Evolutionary conservation across 2,888 invertebrate genomes (phyloP), one percentile per base, ranked within the genome.

Genomic region (Gandaritis pyraliata): DNA sequence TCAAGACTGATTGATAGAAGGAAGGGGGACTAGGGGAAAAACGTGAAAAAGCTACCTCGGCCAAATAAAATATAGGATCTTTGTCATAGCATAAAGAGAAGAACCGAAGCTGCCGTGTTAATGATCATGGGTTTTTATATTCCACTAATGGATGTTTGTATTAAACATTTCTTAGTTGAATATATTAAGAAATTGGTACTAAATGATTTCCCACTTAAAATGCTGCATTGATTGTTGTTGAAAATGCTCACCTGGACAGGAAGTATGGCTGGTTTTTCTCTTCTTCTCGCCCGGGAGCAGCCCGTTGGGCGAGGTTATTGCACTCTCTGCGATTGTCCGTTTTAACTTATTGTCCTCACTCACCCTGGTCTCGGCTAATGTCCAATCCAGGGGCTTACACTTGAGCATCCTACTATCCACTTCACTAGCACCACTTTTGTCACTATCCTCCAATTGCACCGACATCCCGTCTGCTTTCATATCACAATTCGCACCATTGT

Each of bases 211-310:
- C 11, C 45, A 30, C 23, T 51, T 29, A 29, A 29, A 29, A n/a
- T n/a, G n/a, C n/a, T n/a, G n/a, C n/a, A 29, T 6, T 29, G 29
- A 29, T 29, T 4, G 6, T 29, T 29, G 29, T 29, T 33, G 30
- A 38, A 48, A 65, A 72, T 76, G 80, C 81, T 76, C 82, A 92
- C 92, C 92, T 90, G 92, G 85, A 86, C 90, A 89, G 83, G 89
- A 90, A 75, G 91, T 92, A 79, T 94, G 94, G 82, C 93, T 93
- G 72, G 94, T 89, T 73, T 95, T 93, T 79, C 95, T 87, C 80
- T 94, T 94, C 86, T 95, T 95, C 71, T 95, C 95, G 18, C 93
- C 93, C 62, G 87, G 85, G 55, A 94, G 85, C 64, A 95, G 90
- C 41, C 95, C 95, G 69, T 95, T 95, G 56, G 94, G 93, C 69